Evolutionary conservation across 2,888 invertebrate genomes (phyloP), one percentile per base, ranked within the genome.

Genomic region (Pogonocherus hispidulus): DNA sequence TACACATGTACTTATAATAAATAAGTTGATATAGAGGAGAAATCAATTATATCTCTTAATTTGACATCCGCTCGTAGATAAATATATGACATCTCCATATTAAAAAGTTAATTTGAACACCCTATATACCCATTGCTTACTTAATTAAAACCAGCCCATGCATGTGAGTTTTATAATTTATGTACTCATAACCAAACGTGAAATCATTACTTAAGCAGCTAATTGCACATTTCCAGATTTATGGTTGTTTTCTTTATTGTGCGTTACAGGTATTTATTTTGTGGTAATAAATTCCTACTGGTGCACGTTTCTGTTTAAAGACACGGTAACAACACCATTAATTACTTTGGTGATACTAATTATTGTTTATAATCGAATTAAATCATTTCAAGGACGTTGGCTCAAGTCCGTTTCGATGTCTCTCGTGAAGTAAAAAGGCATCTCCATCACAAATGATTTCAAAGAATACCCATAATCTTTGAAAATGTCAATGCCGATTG

Each of bases 281-380:
- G 23, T 23, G 22, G 44, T 46, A 44, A 57, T 23, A 22, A 27
- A 57, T 57, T 18, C 57, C 19, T 20, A 19, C 8, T 18, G 6
- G 32, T 46, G 57, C 57, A 57, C 44, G 44, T 27, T 37, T 41
- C 52, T 46, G 23, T 57, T 41, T 41, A 44, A 16, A 23, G 20
- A 44, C 16, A 20, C 14, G 1, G 27, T 35, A 54, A 16, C 19
- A 2, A 14, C 55, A 6, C 8, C 41, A 41, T 35, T 55, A 35
- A 55, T 55, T 23, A 16, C 16, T 52, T 32, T 52, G 8, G 14
- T 32, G 32, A 16, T 32, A 27, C 18, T 1, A 11, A 47, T 22
- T 14, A 41, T 3, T 6, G 8, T 47, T 20, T 20, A 19, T 47
- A 8, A 19, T 19, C 18, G 16, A 46, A 3, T 47, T 47, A 47